A percentile compares a stretch with the other conserved stretches of the same genome.
Evolutionary conservation across 1,140 invertebrate genomes (phyloP).

Genomic region (Heliconius congener): DNA sequence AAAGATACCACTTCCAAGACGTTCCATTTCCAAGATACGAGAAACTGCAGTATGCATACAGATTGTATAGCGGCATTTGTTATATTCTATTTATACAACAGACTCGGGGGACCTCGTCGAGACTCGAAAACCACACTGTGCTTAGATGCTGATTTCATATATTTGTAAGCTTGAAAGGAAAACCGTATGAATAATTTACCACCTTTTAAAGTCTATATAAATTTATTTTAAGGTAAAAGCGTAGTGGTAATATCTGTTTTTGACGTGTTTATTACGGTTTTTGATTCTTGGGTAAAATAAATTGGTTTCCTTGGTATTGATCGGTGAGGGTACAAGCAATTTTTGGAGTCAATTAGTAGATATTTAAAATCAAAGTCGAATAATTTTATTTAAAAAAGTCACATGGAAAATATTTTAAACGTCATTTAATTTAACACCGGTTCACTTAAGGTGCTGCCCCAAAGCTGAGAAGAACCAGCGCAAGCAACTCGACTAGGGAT

Average conservation of each 20-base stretch:
- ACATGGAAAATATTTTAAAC: no score
- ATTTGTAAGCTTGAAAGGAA: constrained; percentile 1
- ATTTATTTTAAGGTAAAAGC: background rate
- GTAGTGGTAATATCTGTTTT: background rate
- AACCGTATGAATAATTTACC: background rate
- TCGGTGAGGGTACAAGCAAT: no score
- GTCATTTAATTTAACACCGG: no score
- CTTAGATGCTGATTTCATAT: constrained; percentile 8
- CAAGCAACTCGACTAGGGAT: no score
- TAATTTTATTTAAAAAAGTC: no score
- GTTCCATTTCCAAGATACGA: background rate
- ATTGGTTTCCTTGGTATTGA: background rate
- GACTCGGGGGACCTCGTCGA: constrained; percentile 4
- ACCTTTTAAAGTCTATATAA: background rate
- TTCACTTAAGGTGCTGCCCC: no score
- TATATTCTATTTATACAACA: constrained; percentile 17
- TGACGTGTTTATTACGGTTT: background rate
- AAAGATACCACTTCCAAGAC: background rate
- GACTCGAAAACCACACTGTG: constrained; percentile 15
- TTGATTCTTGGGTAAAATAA: background rate
- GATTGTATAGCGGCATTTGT: constrained; percentile 16
- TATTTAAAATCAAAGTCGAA: no score
- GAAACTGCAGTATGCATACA: constrained; percentile 17
- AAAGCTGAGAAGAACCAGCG: no score
- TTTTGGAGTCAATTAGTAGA: no score